Percentiles rank a stretch among this genome's conserved stretches.
Conservation (phyloP, 2,113 vertebrate species). For the Epinephelus cyanopodus region DNA sequence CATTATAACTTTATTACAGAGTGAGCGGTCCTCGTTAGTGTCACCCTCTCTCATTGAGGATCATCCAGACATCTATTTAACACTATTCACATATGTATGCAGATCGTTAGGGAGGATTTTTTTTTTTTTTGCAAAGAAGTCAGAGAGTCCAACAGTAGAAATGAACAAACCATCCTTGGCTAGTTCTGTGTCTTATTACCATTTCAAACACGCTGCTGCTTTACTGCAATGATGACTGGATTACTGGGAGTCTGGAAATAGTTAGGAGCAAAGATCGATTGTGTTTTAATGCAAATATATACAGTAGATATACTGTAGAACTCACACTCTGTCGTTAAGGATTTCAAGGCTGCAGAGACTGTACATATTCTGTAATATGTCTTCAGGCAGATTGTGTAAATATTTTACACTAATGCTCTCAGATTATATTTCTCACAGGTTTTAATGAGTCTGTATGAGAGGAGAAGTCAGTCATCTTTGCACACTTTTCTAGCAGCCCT, state of each 20-base stretch:
- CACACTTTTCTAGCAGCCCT: not conserved
- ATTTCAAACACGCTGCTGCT: conserved; percentile 38
- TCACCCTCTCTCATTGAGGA: conserved; percentile 20
- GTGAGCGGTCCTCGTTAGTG: conserved; percentile 27
- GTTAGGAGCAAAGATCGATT: not conserved
- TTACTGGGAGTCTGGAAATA: conserved; percentile 27
- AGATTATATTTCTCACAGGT: not conserved
- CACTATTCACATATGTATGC: conserved; percentile 7
- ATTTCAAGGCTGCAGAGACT: not conserved
- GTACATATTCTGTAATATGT: not conserved
- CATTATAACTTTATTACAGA: conserved; percentile 9
- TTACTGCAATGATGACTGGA: conserved; percentile 26
- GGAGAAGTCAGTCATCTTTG: not conserved
- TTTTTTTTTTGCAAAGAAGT: not conserved
- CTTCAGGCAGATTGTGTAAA: not conserved
- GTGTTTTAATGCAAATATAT: conserved; percentile 8
- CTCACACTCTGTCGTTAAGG: not conserved
- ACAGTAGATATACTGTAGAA: not conserved
- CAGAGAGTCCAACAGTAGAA: not conserved
- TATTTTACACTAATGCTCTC: not conserved
- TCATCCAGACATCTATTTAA: not conserved
- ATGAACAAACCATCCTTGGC: not conserved
- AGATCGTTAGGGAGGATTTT: conserved; percentile 10
- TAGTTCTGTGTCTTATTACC: conserved; percentile 30
- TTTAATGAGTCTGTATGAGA: not conserved